Evolutionary conservation across 2,797 vertebrate genomes (phyloP), one percentile per base, ranked within the genome.

Genomic region (Prunella strophiata): DNA sequence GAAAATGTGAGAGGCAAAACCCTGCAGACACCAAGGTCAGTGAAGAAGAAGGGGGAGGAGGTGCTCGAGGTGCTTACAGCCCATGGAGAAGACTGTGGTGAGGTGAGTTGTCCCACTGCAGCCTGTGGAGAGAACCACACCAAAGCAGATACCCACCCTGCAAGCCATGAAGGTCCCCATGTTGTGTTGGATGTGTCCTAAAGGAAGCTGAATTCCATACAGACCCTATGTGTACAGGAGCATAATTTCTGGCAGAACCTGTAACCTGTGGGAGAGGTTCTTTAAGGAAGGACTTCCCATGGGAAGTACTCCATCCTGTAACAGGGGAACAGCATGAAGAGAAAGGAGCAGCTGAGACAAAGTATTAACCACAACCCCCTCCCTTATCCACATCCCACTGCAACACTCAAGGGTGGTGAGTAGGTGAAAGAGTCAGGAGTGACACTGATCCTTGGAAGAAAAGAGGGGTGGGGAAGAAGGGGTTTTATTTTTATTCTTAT

Each of bases 181-280:
- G 1, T 3, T 3, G 2, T 11, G 7, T 16, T 22, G 21, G 12
- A 40, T 30, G 30, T 48, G 5, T 9, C 4, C 18, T 30, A 5
- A 62, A 42, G 32, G 34, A 74, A 74, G 17, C 2, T 45, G 8
- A 8, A 47, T 22, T 27, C 30, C 6, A 7, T 1, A 23, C 9
- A n/a, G 2, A 59, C 1, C 29, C 30, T 40, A 36, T 36, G 36
- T 36, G 34, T 0, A 2, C 7, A 71, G 23, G 2, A 54, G 7
- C 1, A 4, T 6, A 2, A 10, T 42, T 62, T 72, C 43, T 82
- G n/a, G 3, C 4, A 72, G n/a, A 30, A 47, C 8, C 7, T 21
- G 3, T 11, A 42, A 88, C 8, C 8, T 18, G 10, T 55, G 32
- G 7, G 18, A 91, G 11, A 18, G 23, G 21, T 43, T 85, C 30